Conservation (phyloP, 1,140 invertebrate species). For the Nasonia vitripennis region DNA sequence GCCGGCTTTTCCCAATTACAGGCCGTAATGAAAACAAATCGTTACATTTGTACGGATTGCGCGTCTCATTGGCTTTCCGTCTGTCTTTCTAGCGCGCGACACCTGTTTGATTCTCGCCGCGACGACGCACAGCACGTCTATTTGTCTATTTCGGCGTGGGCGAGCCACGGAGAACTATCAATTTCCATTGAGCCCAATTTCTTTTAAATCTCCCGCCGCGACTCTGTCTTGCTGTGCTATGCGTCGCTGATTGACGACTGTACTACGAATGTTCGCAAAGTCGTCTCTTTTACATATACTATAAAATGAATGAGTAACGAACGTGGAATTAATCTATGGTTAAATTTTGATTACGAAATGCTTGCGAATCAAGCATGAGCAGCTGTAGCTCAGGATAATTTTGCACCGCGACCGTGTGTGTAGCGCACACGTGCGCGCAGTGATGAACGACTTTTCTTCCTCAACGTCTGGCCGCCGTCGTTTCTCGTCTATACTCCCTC, state of each 20-base stretch:
- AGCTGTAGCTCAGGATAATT: constrained; percentile 11
- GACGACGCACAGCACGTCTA: constrained; percentile 51
- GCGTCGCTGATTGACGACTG: not conserved
- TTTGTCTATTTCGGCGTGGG: constrained; percentile 65
- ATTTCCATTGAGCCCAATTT: constrained; percentile 68
- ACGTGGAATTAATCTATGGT: not conserved
- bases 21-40: constrained; percentile 72
- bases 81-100: constrained; percentile 45
- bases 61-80: constrained; percentile 56
- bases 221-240: not conserved
- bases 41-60: constrained; percentile 66
- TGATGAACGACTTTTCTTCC: constrained; percentile 42
- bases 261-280: not conserved
- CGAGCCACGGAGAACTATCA: constrained; percentile 61
- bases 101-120: constrained; percentile 65
- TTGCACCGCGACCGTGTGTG: not conserved
- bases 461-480: constrained; percentile 7
- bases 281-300: not conserved
- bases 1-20: constrained; percentile 37
- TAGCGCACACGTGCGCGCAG: not conserved
- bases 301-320: not conserved
- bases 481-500: not conserved
- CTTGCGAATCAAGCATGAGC: not conserved
- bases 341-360: not conserved
- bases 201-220: constrained; percentile 62